Percentiles rank a stretch among this genome's conserved stretches.
These are phyloP conservation scores for Fragum fragum DNA, from an alignment of 2,888 invertebrate species.

Conservation along the genomic window DNA sequence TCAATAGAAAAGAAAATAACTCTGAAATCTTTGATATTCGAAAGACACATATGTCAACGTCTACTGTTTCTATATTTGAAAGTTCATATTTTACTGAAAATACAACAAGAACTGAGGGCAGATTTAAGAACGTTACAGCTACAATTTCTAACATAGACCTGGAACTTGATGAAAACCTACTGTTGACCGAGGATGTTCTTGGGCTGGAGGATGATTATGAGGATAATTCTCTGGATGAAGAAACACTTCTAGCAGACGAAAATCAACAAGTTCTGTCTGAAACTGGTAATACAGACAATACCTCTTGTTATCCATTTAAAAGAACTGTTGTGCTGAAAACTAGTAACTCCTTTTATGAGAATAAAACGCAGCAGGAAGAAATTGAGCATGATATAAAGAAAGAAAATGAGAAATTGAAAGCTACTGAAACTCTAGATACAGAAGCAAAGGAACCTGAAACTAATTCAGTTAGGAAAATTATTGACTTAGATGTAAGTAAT, in stretches of 20 bases:
- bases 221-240: neutral
- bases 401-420: neutral
- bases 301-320: neutral
- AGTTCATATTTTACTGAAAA: slow-evolving; percentile 15
- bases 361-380: neutral
- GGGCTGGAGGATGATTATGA: slow-evolving; percentile 15
- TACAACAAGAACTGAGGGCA: slow-evolving; percentile 20
- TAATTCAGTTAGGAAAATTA: neutral
- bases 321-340: neutral
- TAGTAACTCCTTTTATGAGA: neutral
- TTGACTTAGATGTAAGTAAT: neutral
- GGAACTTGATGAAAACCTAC: slow-evolving; percentile 10
- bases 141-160: slow-evolving; percentile 10
- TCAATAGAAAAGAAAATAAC: too few relatives aligned
- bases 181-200: slow-evolving; percentile 4
- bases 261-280: neutral
- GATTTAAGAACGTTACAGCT: slow-evolving; percentile 34
- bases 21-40: neutral
- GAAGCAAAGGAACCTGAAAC: neutral
- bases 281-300: neutral
- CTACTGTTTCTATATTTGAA: neutral
- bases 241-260: neutral
- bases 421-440: neutral
- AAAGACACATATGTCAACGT: neutral
- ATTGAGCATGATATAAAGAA: neutral